Conservation (phyloP, 2,113 vertebrate genomes). For the Atlantisia rogersi region DNA sequence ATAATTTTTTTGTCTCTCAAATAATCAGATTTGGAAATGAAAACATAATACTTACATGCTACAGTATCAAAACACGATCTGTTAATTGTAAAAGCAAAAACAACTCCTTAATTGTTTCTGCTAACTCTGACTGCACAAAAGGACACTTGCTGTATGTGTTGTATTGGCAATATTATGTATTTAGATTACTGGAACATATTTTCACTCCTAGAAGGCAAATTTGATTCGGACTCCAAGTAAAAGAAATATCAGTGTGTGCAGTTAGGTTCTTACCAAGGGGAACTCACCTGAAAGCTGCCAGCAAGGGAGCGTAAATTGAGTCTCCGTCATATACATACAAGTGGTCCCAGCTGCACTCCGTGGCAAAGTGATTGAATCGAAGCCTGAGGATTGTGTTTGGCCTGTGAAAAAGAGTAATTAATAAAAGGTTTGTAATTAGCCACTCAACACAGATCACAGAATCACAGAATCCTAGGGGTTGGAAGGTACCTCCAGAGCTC, state of each 20-base stretch:
- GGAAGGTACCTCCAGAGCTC: too few relatives aligned
- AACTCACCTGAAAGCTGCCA: constrained; percentile 95
- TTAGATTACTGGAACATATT: neutral
- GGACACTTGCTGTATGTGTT: neutral
- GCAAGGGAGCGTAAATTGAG: constrained; percentile 93
- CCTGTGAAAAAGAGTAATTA: constrained; percentile 69
- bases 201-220: neutral
- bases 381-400: constrained; percentile 90
- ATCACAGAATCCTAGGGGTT: too few relatives aligned
- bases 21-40: constrained; percentile 16
- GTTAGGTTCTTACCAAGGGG: neutral
- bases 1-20: neutral
- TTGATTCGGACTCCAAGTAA: neutral
- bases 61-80: neutral
- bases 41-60: neutral
- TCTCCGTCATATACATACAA: constrained; percentile 97
- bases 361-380: constrained; percentile 97
- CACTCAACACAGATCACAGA: neutral
- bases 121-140: neutral
- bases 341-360: constrained; percentile 99
- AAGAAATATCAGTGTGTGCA: neutral
- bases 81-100: neutral
- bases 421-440: neutral
- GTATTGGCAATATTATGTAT: neutral
- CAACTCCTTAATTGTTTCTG: constrained; percentile 1